Base-by-base conservation (phyloP, 2,888 invertebrate genomes). In the Ormyrus rosae region DNA sequence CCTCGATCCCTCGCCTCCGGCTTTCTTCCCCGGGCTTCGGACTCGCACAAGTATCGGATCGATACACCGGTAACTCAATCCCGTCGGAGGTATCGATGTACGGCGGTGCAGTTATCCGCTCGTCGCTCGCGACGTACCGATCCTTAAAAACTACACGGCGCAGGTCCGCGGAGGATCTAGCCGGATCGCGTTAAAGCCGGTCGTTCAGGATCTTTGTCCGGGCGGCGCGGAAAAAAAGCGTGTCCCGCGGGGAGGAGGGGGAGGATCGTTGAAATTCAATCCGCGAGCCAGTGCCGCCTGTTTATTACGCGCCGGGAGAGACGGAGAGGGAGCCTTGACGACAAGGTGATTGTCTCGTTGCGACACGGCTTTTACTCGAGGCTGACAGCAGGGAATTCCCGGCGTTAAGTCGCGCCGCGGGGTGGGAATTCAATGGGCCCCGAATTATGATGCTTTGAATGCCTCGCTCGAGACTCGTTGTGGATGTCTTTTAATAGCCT, bases 61-160 rank as follows among this genome's bases (percentile, higher is more conserved):
- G 84, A 86, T 34, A 34, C 34, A 34, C 81, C 69, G n/a, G 89
- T 90, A 90, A 90, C 84, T 82, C 84, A 85, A 90, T 88, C 86
- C 83, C 58, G 73, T 13, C 82, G 81, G 34, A 4, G 86, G 86
- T 89, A 88, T 89, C 89, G 85, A 86, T 87, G 86, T 87, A 87
- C 86, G 82, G 6, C 67, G 46, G 46, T 53, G 64, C 63, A 83
- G 83, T 84, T 84, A 85, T 75, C 68, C 69, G 2, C n/a, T n/a
- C 53, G 19, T 55, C 19, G 34, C 13, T 58, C 13, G n/a, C 56
- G 65, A 60, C 60, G 34, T 34, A 34, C 34, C 34, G 71, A 78
- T 83, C 83, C 86, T 86, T 83, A 85, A 87, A 87, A 87, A 86
- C 79, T 60, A 60, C 83, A 60, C 83, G 83, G 83, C 84, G 83